Evolutionary conservation across 2,797 vertebrate species (phyloP).

Genomic region (Mormyrus proboscirostris): DNA sequence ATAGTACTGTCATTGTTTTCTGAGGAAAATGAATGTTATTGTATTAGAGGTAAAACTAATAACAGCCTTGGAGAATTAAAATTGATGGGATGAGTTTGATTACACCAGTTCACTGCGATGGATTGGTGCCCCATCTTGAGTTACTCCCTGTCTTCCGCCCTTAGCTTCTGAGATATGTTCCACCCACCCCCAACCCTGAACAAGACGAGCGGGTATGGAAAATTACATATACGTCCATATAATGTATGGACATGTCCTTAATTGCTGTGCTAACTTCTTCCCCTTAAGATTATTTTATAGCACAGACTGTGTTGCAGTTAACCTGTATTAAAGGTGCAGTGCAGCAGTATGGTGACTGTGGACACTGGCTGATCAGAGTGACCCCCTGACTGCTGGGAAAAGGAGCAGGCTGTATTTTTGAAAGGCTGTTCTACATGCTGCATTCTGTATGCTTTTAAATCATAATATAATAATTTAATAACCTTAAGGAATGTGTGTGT

Average conservation of each 20-base stretch:
- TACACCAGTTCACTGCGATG: neutral
- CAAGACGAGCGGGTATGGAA: neutral
- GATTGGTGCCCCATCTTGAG: neutral
- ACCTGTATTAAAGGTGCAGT: neutral
- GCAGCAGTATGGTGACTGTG: neutral
- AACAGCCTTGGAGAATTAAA: neutral
- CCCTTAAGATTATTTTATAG: neutral
- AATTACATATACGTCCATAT: neutral
- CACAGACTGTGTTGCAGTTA: neutral
- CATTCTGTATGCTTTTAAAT: neutral
- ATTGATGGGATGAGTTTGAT: neutral
- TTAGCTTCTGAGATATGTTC: neutral
- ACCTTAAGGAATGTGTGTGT: neutral
- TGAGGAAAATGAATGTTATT: neutral
- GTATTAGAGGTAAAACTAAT: neutral
- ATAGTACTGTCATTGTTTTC: neutral
- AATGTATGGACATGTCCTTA: neutral
- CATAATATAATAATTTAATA: neutral
- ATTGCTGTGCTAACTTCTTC: neutral
- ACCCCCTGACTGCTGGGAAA: neutral
- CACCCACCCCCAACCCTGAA: neutral
- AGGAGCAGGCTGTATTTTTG: neutral
- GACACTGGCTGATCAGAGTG: neutral
- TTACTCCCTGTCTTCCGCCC: neutral
- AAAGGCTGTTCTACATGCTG: neutral